phyloP scores from a whole-genome alignment of 2,888 invertebrate species.

The Plebejus melissa region DNA sequence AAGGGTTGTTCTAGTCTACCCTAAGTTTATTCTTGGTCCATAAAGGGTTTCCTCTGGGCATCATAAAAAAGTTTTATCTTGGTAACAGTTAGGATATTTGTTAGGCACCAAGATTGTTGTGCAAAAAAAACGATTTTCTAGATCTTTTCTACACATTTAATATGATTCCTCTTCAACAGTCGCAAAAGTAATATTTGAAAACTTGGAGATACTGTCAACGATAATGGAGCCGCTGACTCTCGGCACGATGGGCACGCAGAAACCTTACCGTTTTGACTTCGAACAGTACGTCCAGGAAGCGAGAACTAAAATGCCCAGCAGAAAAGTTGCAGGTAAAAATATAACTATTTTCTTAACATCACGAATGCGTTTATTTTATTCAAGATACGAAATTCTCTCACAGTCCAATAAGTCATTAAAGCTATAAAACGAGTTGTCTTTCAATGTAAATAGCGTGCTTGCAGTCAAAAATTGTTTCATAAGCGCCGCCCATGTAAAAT shows the following conservation, averaged over 20 bases:
- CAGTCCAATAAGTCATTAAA: too few relatives aligned
- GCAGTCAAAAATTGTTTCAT: too few relatives aligned
- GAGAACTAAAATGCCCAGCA: constrained; percentile 65
- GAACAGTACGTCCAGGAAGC: constrained; percentile 72
- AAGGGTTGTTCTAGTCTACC: too few relatives aligned
- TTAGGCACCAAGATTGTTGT: not conserved
- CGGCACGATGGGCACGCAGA: constrained; percentile 71
- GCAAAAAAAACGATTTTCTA: not conserved
- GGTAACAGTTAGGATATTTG: not conserved
- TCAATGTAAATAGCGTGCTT: too few relatives aligned
- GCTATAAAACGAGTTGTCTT: too few relatives aligned
- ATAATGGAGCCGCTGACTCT: constrained; percentile 65
- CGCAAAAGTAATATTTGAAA: constrained; percentile 63
- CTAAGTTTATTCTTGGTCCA: too few relatives aligned
- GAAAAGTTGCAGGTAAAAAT: constrained; percentile 63
- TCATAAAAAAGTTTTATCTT: not conserved
- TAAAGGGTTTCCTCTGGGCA: too few relatives aligned
- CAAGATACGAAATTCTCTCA: too few relatives aligned
- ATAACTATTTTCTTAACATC: too few relatives aligned
- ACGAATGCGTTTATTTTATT: too few relatives aligned
- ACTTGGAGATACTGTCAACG: constrained; percentile 61
- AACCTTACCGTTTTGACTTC: constrained; percentile 66
- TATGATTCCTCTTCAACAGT: constrained; percentile 43
- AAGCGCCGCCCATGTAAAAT: too few relatives aligned
- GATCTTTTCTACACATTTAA: not conserved